Conservation (phyloP, 2,113 vertebrate species). For the Otolemur garnettii region DNA sequence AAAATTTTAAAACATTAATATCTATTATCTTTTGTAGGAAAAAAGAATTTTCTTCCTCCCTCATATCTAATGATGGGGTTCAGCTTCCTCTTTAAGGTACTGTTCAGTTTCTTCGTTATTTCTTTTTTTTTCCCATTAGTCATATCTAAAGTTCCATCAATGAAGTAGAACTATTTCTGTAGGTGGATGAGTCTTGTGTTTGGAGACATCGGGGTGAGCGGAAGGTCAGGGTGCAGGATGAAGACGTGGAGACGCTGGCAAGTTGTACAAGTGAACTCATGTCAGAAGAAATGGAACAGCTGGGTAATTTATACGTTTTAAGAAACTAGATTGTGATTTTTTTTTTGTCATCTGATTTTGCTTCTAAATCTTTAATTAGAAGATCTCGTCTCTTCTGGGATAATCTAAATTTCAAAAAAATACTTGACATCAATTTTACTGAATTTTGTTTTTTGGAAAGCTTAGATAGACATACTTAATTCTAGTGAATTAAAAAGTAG, state of each 20-base stretch:
- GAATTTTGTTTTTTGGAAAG: constrained; percentile 55
- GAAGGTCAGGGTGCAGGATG: constrained; percentile 94
- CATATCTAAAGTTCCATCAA: neutral
- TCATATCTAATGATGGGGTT: constrained; percentile 99
- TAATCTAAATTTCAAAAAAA: constrained; percentile 16
- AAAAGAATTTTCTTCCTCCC: constrained; percentile 98
- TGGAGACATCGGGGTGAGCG: constrained; percentile 95
- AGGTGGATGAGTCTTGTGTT: constrained; percentile 96
- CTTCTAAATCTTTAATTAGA: neutral
- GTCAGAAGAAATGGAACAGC: constrained; percentile 92
- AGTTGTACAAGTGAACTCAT: constrained; percentile 90
- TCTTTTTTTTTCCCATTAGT: constrained; percentile 39
- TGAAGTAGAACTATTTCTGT: constrained; percentile 1
- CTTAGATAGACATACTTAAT: constrained; percentile 25
- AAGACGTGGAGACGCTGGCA: constrained; percentile 92
- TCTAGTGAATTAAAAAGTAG: constrained; percentile 55
- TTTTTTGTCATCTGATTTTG: neutral
- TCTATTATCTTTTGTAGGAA: constrained; percentile 90
- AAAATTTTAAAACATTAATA: constrained; percentile 50
- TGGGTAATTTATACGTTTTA: constrained; percentile 87
- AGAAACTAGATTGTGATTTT: neutral
- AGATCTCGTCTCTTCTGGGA: neutral
- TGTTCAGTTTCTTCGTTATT: constrained; percentile 51
- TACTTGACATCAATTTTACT: neutral
- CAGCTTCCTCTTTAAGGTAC: constrained; percentile 98